A percentile compares a stretch with the other conserved stretches of the same genome.
These are phyloP conservation scores for Melipona bicolor DNA, from an alignment of 2,888 invertebrate genomes.

Conservation along the genomic window DNA sequence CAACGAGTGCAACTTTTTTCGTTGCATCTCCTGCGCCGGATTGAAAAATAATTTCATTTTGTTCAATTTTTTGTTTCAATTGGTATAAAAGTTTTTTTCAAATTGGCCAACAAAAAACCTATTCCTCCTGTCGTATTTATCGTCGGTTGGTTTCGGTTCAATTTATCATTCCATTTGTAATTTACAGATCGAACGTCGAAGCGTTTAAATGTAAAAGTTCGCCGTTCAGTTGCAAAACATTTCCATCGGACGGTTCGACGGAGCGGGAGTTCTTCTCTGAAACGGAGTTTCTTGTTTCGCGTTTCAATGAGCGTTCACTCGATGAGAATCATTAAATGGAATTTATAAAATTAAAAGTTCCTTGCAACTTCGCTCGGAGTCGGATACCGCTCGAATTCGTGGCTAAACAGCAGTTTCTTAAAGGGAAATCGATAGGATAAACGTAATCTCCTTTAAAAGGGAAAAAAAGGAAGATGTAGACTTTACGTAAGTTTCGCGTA, in stretches of 20 bases:
- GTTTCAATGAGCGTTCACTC: too few relatives aligned
- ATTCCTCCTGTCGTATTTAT: too few relatives aligned
- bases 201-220: not conserved
- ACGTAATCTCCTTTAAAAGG: conserved; percentile 12
- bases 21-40: not conserved
- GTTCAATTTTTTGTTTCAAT: not conserved
- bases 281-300: too few relatives aligned
- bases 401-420: not conserved
- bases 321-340: too few relatives aligned
- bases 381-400: not conserved
- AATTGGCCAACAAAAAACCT: not conserved
- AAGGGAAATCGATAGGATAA: conserved; percentile 1
- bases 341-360: not conserved
- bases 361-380: too few relatives aligned
- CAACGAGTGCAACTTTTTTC: too few relatives aligned
- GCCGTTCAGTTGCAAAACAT: not conserved
- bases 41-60: too few relatives aligned
- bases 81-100: not conserved
- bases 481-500: conserved; percentile 10
- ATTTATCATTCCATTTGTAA: not conserved
- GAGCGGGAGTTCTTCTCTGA: too few relatives aligned
- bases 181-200: not conserved
- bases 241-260: not conserved
- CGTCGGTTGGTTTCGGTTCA: not conserved
- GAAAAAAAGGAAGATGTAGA: not conserved